Conservation (phyloP, 2,113 vertebrate species). For the Columbina picui region DNA sequence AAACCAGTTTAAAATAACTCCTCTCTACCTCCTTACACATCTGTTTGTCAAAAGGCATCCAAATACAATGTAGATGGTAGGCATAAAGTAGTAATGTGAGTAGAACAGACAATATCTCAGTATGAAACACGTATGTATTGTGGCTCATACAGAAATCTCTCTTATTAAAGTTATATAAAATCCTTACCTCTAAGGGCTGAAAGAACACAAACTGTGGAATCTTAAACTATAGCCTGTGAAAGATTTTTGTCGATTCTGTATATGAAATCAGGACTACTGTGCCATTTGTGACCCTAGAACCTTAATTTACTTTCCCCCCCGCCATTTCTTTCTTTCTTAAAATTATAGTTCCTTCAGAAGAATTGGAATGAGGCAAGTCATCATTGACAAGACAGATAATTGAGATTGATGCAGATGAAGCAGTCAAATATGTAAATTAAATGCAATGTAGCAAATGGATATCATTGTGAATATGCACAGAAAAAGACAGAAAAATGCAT, state of each 20-base stretch:
- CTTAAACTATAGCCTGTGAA: neutral
- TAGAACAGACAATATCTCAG: neutral
- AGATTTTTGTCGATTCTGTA: neutral
- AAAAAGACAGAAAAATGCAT: neutral
- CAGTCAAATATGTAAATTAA: conserved; percentile 49
- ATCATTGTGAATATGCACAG: neutral
- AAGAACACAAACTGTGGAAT: neutral
- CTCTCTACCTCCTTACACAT: neutral
- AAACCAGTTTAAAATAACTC: neutral
- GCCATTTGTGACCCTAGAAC: neutral
- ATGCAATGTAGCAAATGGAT: conserved; percentile 1
- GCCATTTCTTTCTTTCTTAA: neutral
- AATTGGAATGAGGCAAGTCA: neutral
- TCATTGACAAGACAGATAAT: neutral
- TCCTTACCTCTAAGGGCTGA: neutral
- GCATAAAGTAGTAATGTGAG: neutral
- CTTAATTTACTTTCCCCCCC: neutral
- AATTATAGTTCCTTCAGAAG: neutral
- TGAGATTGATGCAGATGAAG: conserved; percentile 19
- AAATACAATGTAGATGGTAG: neutral
- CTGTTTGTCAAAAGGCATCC: neutral
- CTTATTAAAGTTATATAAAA: neutral
- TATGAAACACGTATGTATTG: neutral
- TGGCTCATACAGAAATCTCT: neutral
- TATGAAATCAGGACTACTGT: neutral